Percentiles rank a stretch among this genome's conserved stretches.
These are phyloP conservation scores for Strix aluco DNA, from an alignment of 2,113 vertebrate genomes.

Conservation along the genomic window DNA sequence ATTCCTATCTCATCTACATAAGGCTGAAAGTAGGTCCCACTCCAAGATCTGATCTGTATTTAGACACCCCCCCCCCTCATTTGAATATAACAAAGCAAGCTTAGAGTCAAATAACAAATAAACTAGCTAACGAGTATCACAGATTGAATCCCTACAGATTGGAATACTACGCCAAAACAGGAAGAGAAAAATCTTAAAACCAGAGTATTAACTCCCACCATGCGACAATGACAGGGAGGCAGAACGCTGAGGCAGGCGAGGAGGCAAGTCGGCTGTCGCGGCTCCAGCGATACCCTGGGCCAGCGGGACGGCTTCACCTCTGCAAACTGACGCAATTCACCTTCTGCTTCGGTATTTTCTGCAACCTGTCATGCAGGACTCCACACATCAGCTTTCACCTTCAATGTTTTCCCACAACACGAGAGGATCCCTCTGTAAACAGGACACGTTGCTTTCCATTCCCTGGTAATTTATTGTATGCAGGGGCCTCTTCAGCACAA, in stretches of 20 bases:
- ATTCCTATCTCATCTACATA: background rate
- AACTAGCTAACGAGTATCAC: background rate
- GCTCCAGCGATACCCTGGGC: background rate
- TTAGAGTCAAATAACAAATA: background rate
- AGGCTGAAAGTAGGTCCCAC: background rate
- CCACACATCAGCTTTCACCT: background rate
- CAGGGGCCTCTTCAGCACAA: background rate
- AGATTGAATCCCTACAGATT: background rate
- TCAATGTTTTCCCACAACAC: background rate
- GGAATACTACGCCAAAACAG: background rate
- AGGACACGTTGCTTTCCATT: background rate
- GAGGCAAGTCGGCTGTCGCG: background rate
- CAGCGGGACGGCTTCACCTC: background rate
- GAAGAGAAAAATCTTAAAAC: background rate
- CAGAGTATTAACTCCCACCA: background rate
- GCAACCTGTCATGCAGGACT: background rate
- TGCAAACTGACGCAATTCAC: background rate
- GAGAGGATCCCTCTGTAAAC: background rate
- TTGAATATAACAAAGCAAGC: background rate
- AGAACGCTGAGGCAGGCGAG: background rate
- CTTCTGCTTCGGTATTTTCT: background rate
- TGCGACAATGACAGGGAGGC: background rate
- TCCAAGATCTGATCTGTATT: background rate
- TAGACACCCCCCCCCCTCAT: background rate
- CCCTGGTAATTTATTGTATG: background rate